Base-by-base conservation (phyloP, 2,888 invertebrate genomes). In the Myathropa florea region DNA sequence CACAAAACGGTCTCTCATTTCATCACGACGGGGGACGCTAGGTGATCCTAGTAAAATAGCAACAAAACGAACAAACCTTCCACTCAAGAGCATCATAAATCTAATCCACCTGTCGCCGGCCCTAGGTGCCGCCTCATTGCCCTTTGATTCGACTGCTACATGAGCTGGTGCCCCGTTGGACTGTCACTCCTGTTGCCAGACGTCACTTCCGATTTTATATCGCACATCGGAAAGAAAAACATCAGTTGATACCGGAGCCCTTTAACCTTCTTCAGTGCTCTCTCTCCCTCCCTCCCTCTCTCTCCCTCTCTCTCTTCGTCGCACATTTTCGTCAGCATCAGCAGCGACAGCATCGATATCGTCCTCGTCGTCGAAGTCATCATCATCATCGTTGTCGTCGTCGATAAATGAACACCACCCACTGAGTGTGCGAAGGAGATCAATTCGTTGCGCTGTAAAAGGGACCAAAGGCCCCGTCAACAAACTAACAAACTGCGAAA, bases 391-490 rank as follows among this genome's bases (percentile, higher is more conserved):
- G 68, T 73, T 59, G 71, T 80, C 79, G 60, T 63, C 28, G 59
- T 30, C 71, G 68, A 85, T 85, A 81, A 77, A 84, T 80, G 80
- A 76, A 76, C 76, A 76, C 28, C 61, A 76, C 28, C 61, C 24
- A 61, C 65, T 55, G 83, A 30, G 65, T 61, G 55, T 72, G 76
- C 77, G 67, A 76, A 80, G 79, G 77, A 33, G 33, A 84, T 84
- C 84, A 85, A 85, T 85, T 85, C 81, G 36, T 81, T 77, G 46
- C 61, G 67, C 61, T 65, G 65, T 76, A 79, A 79, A 60, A 75
- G 26, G 18, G 60, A 21, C 21, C 26, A 21, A 57, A 55, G 53
- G 12, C 64, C 72, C 60, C 71, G 26, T 67, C 79, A 80, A 76
- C 71, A 68, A 68, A 21, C 77, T 71, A 80, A 79, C 75, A 79